Percentiles rank a stretch among this genome's conserved stretches.
Evolutionary conservation across 2,888 invertebrate genomes (phyloP).

Genomic region (Latrodectus hesperus): DNA sequence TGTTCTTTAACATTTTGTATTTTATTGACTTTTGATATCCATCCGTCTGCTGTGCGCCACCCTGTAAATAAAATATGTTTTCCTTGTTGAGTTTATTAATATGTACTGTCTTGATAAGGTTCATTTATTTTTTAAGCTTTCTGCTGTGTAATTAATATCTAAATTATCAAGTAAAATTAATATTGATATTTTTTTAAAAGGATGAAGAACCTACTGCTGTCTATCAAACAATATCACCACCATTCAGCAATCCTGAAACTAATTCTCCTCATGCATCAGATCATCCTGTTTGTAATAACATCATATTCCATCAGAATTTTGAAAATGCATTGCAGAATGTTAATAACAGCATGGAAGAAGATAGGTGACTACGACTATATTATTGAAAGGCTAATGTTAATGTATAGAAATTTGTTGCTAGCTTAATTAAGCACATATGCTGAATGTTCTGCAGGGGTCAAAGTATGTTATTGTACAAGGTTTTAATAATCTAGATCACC

Average conservation of each 20-base stretch:
- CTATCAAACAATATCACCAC: constrained; percentile 67
- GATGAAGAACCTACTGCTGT: constrained; percentile 53
- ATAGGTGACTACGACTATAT: constrained; percentile 55
- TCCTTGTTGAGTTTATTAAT: neutral
- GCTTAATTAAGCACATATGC: too few relatives aligned
- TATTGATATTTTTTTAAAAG: neutral
- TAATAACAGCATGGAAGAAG: constrained; percentile 44
- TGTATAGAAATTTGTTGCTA: too few relatives aligned
- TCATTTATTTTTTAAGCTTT: neutral
- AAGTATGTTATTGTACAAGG: too few relatives aligned
- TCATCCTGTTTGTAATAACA: constrained; percentile 56
- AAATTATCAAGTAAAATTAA: neutral
- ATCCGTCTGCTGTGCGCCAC: too few relatives aligned
- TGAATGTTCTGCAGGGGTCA: too few relatives aligned
- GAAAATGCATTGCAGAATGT: constrained; percentile 45
- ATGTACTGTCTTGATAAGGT: neutral
- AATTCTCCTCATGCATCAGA: constrained; percentile 32
- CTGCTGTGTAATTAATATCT: too few relatives aligned
- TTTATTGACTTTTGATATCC: too few relatives aligned
- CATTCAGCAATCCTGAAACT: constrained; percentile 60
- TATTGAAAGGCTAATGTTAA: neutral
- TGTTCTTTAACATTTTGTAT: too few relatives aligned
- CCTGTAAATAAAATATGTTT: neutral
- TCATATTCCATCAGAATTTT: constrained; percentile 59
- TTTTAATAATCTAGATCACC: too few relatives aligned